Base-by-base conservation (phyloP, 2,113 vertebrate species). In the Chloroceryle aenea region DNA sequence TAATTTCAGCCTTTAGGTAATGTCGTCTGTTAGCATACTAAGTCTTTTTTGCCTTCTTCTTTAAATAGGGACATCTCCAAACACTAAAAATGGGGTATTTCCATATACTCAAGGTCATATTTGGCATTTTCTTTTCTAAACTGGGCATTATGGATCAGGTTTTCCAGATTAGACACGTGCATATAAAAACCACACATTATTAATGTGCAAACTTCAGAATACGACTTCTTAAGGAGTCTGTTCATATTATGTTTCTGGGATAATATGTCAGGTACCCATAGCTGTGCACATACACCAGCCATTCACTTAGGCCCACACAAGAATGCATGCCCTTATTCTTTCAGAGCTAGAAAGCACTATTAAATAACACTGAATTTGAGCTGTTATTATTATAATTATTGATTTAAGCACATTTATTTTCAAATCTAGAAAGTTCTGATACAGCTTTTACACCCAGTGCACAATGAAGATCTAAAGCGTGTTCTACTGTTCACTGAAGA, bases 1-100 rank as follows among this genome's bases (percentile, higher is more conserved):
- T 77, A 94, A 93, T 78, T 69, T 81, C 72, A 88, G 77, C 85
- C 78, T 96, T 68, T 87, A 88, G 83, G 83, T 89, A 93, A 83
- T 81, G 84, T 79, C 30, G 20, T 73, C 55, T 85, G 94, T 96
- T 94, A 93, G 84, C 61, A 71, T 27, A 69, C 55, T 83, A 91
- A 87, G 53, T 34, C 4, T 71, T 52, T 38, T 63, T 12, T 1
- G 3, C 5, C 9, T 69, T 63, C 25, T 68, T 82, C 55, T 80
- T 58, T 66, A 62, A 45, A 83, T 73, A 83, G 18, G 43, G 75
- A 90, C 40, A 89, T 78, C 73, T 14, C 40, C 52, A 95, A 86
- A 88, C 47, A 84, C 64, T 85, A 81, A 75, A 89, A 90, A 29
- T 13, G 5, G 14, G 15, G 18, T 34, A 79, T 79, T 78, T 85